Evolutionary conservation across 2,113 vertebrate species (phyloP), one percentile per base, ranked within the genome.

Genomic region (Xiphophorus couchianus): DNA sequence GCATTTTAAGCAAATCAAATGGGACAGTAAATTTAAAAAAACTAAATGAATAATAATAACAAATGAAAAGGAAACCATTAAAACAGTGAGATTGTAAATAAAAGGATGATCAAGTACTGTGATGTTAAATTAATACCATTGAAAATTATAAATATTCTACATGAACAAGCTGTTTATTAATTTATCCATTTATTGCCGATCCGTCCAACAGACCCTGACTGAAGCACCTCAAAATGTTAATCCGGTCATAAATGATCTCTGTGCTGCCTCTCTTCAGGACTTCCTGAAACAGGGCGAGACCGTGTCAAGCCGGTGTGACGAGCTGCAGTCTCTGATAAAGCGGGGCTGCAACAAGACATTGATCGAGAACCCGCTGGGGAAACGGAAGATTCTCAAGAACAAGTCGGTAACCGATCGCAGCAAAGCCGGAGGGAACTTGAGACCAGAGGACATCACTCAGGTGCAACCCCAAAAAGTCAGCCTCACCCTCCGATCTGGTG

Each of bases 251-350:
- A 61, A 73, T 69, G 66, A 2, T 39, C 8, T 8, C 19, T 66
- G 13, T 82, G 28, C 66, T 72, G 66, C 60, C 27, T 3, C 65
- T 78, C 71, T 78, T 42, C 35, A 96, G 97, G 64, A 88, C 5
- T 98, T 98, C 82, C 93, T 99, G 85, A 95, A 97, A 91, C 96
- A 98, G 89, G 98, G 98, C 0, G 97, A 99, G 86, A 96, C 97
- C 2, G 97, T 97, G 19, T 97, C 97, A 60, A 96, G 97, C 29
- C 94, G 97, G 0, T 99, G 97, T 77, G 97, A 99, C 83, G 97
- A 98, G 84, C 84, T 97, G 71, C 93, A 96, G 78, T 95, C 96
- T 11, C 92, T 99, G 35, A 91, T 89, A 76, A 97, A 93, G 83
- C 96, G 96, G 84, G 96, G 96, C 62, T 99, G 98, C 31, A 72